Evolutionary conservation across 2,797 vertebrate species (phyloP), one percentile per base, ranked within the genome.

Genomic region (Bucorvus abyssinicus): DNA sequence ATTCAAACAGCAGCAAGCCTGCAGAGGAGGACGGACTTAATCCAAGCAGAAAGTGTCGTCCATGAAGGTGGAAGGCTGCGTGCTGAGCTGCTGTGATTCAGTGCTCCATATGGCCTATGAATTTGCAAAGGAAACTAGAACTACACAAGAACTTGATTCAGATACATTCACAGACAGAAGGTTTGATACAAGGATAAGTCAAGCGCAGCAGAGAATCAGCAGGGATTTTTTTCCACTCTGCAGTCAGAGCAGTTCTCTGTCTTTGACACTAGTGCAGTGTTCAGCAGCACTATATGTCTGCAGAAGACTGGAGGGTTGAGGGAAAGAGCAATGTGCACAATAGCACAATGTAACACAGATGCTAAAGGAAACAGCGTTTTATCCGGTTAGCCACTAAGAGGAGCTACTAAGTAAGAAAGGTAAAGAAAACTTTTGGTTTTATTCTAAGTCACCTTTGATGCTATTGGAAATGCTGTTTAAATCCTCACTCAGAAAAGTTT

Each of bases 331-430:
- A 36, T 0, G 13, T 40, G 67, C 24, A 36, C 57, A 49, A 14
- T 2, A 71, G 45, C 42, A 56, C 16, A 40, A 60, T 29, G 49
- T 29, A 88, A 57, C 20, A 53, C 18, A 69, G 50, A 30, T 1
- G 1, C 56, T 60, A 44, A 70, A 64, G 55, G 21, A 80, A 84
- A 24, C 0, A 1, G 40, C 56, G 27, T 97, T 96, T 97, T 96
- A 95, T 95, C 97, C 91, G 56, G 90, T 97, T 95, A 98, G 97
- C 97, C 87, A 88, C 91, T 94, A 92, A 90, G 78, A 53, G 87
- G 85, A 96, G 85, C 80, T 96, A 87, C 83, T 63, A 90, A 91
- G 87, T 82, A 86, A 88, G 69, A 84, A 93, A 92, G 87, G 68
- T 84, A 92, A 85, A 89, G 32, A 40, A 91, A 93, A 68, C 53